Conservation (phyloP, 2,797 vertebrate species). For the Pipistrellus pygmaeus region DNA sequence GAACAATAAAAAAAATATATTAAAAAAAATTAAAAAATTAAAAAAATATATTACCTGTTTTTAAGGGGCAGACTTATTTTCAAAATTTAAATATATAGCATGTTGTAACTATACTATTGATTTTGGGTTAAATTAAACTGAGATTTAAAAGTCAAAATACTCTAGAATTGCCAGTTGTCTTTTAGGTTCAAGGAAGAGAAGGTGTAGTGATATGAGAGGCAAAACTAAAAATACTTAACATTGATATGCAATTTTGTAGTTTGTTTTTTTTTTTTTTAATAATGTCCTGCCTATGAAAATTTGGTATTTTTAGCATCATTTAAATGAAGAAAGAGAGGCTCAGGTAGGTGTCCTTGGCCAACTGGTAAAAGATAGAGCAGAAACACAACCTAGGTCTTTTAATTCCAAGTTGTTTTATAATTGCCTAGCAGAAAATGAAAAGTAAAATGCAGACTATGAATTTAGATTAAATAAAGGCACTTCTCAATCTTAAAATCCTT, state of each 20-base stretch:
- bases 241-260: not conserved
- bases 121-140: slow-evolving; percentile 11
- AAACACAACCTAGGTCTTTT: not conserved
- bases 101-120: not conserved
- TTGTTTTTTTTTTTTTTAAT: not conserved
- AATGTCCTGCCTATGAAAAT: not conserved
- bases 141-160: not conserved
- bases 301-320: not conserved
- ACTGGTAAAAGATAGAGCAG: not conserved
- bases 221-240: slow-evolving; percentile 9
- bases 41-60: not conserved
- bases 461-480: not conserved
- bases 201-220: no score
- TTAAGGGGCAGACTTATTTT: not conserved
- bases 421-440: not conserved
- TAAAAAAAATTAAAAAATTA: no score
- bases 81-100: slow-evolving; percentile 22
- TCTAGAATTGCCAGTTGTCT: not conserved
- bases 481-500: not conserved
- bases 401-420: not conserved
- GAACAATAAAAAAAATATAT: no score
- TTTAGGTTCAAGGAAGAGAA: slow-evolving; percentile 20
- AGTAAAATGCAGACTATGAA: not conserved
- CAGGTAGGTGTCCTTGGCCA: not conserved
- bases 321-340: not conserved